Base-by-base conservation (phyloP, 1,140 invertebrate species). In the Brachionus paranguensis region DNA sequence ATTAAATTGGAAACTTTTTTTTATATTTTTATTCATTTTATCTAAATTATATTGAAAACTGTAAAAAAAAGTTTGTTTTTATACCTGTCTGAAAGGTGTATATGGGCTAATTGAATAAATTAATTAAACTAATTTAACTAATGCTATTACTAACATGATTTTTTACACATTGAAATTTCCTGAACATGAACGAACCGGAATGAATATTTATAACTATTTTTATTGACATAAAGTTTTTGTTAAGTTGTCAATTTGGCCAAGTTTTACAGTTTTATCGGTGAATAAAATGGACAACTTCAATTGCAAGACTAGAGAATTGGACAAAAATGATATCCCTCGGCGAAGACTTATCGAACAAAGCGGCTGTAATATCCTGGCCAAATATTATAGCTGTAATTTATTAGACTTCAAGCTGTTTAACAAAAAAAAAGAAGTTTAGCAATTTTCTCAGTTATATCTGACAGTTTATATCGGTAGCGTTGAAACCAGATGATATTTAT, bases 81-180 rank as follows among this genome's bases (percentile, higher is more conserved):
- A 41, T 41, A 72, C 12, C 10, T 12, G 17, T 10, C 17, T 17
- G n/a, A 43, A 10, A 20, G 29, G 41, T 20, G 17, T 72, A 37
- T 43, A 72, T 72, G 8, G 68, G 17, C 33, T 72, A 72, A 72
- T 43, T 41, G 41, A 43, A 72, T 72, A 43, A 43, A 41, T 72
- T 43, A 72, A 72, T 72, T 72, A 43, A 17, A 72, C 7, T 72
- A 41, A 41, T 72, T 72, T 72, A 41, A 37, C 41, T 41, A 72
- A 72, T 43, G 41, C 29, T 72, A 72, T 72, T 72, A 72, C 17
- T 43, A 72, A 72, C 68, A 72, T 72, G 68, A 72, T 72, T 72
- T 72, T 72, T 72, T 72, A 72, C 68, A 72, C 68, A 41, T 72
- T 37, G 14, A 41, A 72, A 72, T 72, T 72, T 72, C 68, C 68